Evolutionary conservation across 2,113 vertebrate species (phyloP), one percentile per base, ranked within the genome.

Genomic region (Phylloscopus trochilus): DNA sequence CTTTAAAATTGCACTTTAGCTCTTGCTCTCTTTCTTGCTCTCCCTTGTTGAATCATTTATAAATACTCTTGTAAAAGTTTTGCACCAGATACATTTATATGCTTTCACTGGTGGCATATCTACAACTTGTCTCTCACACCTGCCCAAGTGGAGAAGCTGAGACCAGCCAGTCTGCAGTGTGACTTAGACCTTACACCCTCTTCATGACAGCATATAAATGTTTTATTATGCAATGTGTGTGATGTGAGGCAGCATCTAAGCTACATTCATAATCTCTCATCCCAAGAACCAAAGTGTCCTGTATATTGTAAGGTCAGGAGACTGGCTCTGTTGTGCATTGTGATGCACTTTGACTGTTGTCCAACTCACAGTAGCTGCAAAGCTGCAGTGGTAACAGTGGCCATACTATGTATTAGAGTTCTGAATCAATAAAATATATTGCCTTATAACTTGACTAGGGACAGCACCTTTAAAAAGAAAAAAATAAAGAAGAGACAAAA

Each of bases 1-100:
- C 97, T 96, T 97, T 97, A 84, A 97, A 98, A 97, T 98, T 98
- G 98, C 98, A 98, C 98, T 98, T 98, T 98, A 98, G 96, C 96
- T 92, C 83, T 78, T 63, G 72, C 56, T 78, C 73, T 81, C 79
- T 37, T 44, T 89, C 63, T 87, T 90, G 70, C 52, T 91, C 81
- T 94, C 79, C 91, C 89, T 91, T 96, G 87, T 96, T 95, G 89
- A 96, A 83, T 93, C 96, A 67, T 97, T 97, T 94, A 95, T 96
- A 89, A 87, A 93, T 87, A 70, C 76, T 93, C 92, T 97, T 91
- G 63, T 95, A 92, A 95, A 95, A 82, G 44, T 17, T 97, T 95
- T 96, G 95, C 90, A 96, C 97, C 97, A 95, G 92, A 95, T 83
- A 96, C 85, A 79, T 91, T 92, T 93, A 96, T 66, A 93, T 95